Percentiles rank a stretch among this genome's conserved stretches.
Evolutionary conservation across 2,888 invertebrate species (phyloP).

Genomic region (Nomada flava): DNA sequence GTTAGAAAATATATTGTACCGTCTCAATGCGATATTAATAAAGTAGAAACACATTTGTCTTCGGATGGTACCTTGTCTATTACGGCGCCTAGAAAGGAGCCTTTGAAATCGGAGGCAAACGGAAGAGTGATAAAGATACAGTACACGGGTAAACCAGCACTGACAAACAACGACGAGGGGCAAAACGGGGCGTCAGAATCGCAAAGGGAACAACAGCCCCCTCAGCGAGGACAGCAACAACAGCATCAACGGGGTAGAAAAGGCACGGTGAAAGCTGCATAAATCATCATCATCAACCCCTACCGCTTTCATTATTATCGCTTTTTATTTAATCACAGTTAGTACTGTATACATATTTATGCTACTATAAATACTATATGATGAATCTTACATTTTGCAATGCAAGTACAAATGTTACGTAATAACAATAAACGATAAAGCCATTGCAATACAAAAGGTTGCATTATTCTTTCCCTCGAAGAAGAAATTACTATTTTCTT

Average conservation of each 20-base stretch:
- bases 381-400: not conserved
- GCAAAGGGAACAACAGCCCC: conserved; percentile 21
- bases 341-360: not conserved
- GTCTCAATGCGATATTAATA: conserved; percentile 88
- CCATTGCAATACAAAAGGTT: conserved; percentile 5
- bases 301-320: not conserved
- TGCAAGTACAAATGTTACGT: conserved; percentile 24
- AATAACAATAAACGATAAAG: not conserved
- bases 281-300: not conserved
- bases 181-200: conserved; percentile 10
- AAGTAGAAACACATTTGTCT: conserved; percentile 91
- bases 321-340: not conserved
- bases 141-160: conserved; percentile 71
- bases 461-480: not conserved
- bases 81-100: conserved; percentile 88
- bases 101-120: conserved; percentile 60
- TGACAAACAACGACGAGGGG: conserved; percentile 43
- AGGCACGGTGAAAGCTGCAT: conserved; percentile 14
- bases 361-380: not conserved
- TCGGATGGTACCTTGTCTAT: conserved; percentile 93
- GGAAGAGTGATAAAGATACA: conserved; percentile 69
- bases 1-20: conserved; percentile 90
- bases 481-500: conserved; percentile 25
- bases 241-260: conserved; percentile 33
- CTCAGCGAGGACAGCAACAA: conserved; percentile 28